Evolutionary conservation across 2,113 vertebrate genomes (phyloP).

Genomic region (Engystomops pustulosus): DNA sequence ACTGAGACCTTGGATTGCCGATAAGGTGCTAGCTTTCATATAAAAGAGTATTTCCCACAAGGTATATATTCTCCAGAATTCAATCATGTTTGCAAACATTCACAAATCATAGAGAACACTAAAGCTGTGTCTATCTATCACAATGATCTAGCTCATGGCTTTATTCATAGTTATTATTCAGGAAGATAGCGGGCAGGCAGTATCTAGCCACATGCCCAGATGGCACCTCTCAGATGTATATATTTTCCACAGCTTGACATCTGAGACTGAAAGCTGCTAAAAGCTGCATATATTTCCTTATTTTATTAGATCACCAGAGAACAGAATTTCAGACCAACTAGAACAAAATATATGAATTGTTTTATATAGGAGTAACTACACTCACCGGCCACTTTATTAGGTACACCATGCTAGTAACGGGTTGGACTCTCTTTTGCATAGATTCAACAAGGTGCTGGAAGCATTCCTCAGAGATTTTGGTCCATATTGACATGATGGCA

Average conservation of each 20-base stretch:
- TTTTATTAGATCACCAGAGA: constrained; percentile 30
- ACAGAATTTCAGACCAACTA: constrained; percentile 18
- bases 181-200: constrained; percentile 46
- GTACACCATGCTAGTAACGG: too few relatives aligned
- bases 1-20: not conserved
- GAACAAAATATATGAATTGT: constrained; percentile 2
- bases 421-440: too few relatives aligned
- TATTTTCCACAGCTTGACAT: constrained; percentile 57
- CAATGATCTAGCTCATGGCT: constrained; percentile 40
- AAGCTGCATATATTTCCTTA: constrained; percentile 34
- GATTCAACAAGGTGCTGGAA: too few relatives aligned
- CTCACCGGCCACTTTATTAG: too few relatives aligned
- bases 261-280: constrained; percentile 43
- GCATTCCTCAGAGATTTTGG: too few relatives aligned
- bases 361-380: not conserved
- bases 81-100: constrained; percentile 8
- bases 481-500: too few relatives aligned
- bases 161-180: constrained; percentile 51
- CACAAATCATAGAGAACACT: constrained; percentile 34
- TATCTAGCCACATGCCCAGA: constrained; percentile 50
- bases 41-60: not conserved
- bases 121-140: constrained; percentile 44
- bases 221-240: constrained; percentile 48
- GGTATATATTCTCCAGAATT: constrained; percentile 12
- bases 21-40: constrained; percentile 21